phyloP scores from a whole-genome alignment of 2,113 vertebrate species.

The Prionailurus viverrinus region DNA sequence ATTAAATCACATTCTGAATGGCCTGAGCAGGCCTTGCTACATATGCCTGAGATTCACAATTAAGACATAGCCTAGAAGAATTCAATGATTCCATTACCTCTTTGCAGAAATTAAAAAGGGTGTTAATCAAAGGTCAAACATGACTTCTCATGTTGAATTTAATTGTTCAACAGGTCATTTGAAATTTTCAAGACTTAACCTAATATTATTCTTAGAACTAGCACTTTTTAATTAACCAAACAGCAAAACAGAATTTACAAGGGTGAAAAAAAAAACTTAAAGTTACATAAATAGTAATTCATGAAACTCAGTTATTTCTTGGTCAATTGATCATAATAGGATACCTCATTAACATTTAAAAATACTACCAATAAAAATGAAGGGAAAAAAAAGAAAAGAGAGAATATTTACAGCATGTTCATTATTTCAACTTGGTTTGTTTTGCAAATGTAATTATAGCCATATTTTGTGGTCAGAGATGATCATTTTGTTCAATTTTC shows the following conservation, averaged over 20 bases:
- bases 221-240: constrained; percentile 55
- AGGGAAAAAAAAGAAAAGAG: not conserved
- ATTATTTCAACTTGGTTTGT: not conserved
- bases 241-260: not conserved
- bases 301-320: constrained; percentile 31
- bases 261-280: not conserved
- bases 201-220: constrained; percentile 67
- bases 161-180: constrained; percentile 41
- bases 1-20: not conserved
- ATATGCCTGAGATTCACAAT: not conserved
- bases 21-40: not conserved
- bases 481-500: constrained; percentile 74
- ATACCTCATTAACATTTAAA: not conserved
- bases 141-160: constrained; percentile 18
- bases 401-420: not conserved
- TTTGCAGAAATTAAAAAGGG: constrained; percentile 56
- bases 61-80: constrained; percentile 36
- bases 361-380: not conserved
- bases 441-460: constrained; percentile 31
- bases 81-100: not conserved
- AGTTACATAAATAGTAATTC: constrained; percentile 39
- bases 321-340: not conserved
- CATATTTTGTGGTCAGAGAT: constrained; percentile 29
- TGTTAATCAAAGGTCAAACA: constrained; percentile 31
- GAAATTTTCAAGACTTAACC: constrained; percentile 53